Evolutionary conservation across 1,140 invertebrate genomes (phyloP).

Genomic region (Odontomachus brunneus): DNA sequence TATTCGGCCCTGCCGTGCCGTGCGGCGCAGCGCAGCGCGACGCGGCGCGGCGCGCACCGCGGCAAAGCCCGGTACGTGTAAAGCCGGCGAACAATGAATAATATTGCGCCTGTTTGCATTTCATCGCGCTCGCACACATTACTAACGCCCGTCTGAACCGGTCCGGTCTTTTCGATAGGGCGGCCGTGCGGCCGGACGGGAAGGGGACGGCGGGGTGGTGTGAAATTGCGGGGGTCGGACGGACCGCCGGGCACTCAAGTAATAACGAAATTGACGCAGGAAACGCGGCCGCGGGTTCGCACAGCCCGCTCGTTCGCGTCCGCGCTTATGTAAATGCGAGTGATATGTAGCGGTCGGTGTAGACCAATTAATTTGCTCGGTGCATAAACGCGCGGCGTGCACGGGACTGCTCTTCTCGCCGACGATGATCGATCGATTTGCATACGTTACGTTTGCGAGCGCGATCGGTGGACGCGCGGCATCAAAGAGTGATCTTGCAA

Average conservation of each 20-base stretch:
- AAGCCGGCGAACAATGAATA: conserved; percentile 60
- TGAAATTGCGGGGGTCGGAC: conserved; percentile 45
- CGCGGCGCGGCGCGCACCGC: not conserved
- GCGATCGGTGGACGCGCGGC: too few species aligned
- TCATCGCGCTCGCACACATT: conserved; percentile 63
- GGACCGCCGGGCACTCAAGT: conserved; percentile 57
- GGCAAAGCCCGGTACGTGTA: conserved; percentile 49
- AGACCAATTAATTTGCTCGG: conserved; percentile 72
- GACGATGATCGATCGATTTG: conserved; percentile 68
- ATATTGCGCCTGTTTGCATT: conserved; percentile 58
- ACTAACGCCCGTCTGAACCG: conserved; percentile 49
- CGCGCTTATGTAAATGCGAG: conserved; percentile 70
- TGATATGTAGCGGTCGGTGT: conserved; percentile 59
- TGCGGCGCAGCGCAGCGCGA: not conserved
- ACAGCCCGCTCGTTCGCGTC: conserved; percentile 21
- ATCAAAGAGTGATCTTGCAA: too few species aligned
- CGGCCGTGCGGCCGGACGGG: not conserved
- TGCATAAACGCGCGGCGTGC: conserved; percentile 56
- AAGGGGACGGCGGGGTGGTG: too few species aligned
- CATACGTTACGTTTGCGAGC: conserved; percentile 3
- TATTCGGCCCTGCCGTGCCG: conserved; percentile 45
- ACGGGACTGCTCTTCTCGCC: conserved; percentile 68
- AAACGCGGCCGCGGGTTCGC: conserved; percentile 45
- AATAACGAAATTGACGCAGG: conserved; percentile 75
- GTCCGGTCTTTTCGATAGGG: conserved; percentile 57